Base-by-base conservation (phyloP, 1,140 invertebrate genomes). In the Chionoecetes opilio region DNA sequence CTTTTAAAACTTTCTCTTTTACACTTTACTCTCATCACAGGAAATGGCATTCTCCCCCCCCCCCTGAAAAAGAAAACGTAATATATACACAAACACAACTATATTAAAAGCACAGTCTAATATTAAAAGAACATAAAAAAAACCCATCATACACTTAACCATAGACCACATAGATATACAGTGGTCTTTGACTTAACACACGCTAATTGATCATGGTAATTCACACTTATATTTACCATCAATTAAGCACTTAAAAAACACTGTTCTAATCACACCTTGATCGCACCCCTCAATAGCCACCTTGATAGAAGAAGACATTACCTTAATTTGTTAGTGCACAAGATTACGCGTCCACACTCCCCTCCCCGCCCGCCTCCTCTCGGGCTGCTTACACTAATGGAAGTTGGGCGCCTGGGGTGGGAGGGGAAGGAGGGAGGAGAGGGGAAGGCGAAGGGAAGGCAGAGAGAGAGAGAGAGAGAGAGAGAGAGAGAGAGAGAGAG, bases 271-370 rank as follows among this genome's bases (percentile, higher is more conserved):
- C 89, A 91, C 38, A 75, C 41, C 89, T 75, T 91, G 89, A 91
- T 91, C 89, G 89, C 89, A 34, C 14, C 38, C 46, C 63, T 91
- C 89, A 91, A 91, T 91, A 91, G 29, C 46, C 89, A 21, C 63
- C 89, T 91, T 91, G 89, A 91, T 91, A 91, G 63, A 91, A 91
- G 89, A 91, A 91, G 53, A 75, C 89, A 91, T 91, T 91, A 91
- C 89, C 46, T 75, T 91, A 91, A 91, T 91, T 91, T 91, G 89
- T 91, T 75, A 91, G 89, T 34, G 89, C 35, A 38, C 53, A 91
- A 63, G 46, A 63, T 75, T 75, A 91, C 89, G 34, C 89, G 31
- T 75, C 41, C 89, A 91, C 89, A 75, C 89, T 75, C 26, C 9
- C 46, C 41, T 35, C 1, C 8, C 29, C 89, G 14, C 89, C 41